Evolutionary conservation across 2,113 vertebrate species (phyloP).

Genomic region (Progne subis): DNA sequence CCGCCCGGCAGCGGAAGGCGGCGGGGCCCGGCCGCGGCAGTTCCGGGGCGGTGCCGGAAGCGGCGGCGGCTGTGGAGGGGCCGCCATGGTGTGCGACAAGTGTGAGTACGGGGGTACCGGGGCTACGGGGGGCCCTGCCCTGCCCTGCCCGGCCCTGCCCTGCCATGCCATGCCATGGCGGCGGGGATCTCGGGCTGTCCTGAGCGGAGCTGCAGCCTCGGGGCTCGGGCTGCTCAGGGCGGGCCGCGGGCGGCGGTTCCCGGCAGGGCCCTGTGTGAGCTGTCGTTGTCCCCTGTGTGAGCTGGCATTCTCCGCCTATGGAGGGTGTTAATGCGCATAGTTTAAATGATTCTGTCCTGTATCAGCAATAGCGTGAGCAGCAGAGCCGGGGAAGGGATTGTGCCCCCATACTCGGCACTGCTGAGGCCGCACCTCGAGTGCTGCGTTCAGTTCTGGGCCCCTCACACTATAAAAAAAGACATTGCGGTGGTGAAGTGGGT

Average conservation of each 20-base stretch:
- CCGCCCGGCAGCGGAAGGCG: not conserved
- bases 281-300: not conserved
- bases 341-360: not conserved
- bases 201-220: not conserved
- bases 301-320: not conserved
- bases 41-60: not conserved
- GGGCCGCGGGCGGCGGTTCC: not conserved
- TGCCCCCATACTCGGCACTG: not conserved
- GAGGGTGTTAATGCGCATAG: fast-evolving
- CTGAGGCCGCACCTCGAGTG: not conserved
- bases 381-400: not conserved
- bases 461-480: fast-evolving
- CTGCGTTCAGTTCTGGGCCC: too few relatives aligned
- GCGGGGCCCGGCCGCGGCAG: fast-evolving
- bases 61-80: not conserved
- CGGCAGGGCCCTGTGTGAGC: not conserved
- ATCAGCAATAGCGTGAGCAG: fast-evolving
- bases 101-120: not conserved
- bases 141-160: too few relatives aligned
- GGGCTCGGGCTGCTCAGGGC: not conserved
- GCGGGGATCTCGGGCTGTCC: not conserved
- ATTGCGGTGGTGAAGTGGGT: fast-evolving
- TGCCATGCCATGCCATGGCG: too few relatives aligned
- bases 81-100: constrained; percentile 66
- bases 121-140: too few relatives aligned